phyloP scores from a whole-genome alignment of 2,797 vertebrate genomes.

The Choloepus didactylus region DNA sequence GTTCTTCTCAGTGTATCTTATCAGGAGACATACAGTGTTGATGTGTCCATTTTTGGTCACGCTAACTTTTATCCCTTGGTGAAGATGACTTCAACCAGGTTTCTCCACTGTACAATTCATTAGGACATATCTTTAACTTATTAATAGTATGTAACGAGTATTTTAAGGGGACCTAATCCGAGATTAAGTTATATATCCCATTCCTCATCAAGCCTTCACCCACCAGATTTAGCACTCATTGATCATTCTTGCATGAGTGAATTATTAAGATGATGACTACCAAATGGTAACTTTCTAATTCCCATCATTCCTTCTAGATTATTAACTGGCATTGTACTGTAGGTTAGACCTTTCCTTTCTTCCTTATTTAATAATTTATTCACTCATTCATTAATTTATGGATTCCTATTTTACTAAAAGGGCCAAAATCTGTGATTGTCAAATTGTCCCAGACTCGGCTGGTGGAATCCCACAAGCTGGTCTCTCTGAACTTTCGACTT shows the following conservation, averaged over 20 bases:
- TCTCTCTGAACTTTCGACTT: not conserved
- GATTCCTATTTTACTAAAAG: constrained; percentile 8
- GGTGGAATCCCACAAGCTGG: not conserved
- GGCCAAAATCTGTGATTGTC: constrained; percentile 6
- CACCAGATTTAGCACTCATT: not conserved
- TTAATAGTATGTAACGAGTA: constrained; percentile 18
- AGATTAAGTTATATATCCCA: not conserved
- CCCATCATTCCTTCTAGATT: not conserved
- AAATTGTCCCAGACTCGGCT: not conserved
- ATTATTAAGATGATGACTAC: not conserved
- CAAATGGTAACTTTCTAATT: not conserved
- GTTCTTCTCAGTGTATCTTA: not conserved
- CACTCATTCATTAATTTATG: not conserved
- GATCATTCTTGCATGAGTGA: not conserved
- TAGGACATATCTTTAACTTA: not conserved
- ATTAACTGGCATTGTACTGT: not conserved
- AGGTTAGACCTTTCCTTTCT: not conserved
- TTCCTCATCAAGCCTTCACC: not conserved
- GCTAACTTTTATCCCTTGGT: not conserved
- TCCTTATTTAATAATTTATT: not conserved
- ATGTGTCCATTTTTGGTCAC: not conserved
- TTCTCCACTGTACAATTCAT: not conserved
- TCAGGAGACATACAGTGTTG: not conserved
- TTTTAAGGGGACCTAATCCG: not conserved
- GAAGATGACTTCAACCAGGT: not conserved